Base-by-base conservation (phyloP, 1,140 invertebrate species). In the Microplitis mediator region DNA sequence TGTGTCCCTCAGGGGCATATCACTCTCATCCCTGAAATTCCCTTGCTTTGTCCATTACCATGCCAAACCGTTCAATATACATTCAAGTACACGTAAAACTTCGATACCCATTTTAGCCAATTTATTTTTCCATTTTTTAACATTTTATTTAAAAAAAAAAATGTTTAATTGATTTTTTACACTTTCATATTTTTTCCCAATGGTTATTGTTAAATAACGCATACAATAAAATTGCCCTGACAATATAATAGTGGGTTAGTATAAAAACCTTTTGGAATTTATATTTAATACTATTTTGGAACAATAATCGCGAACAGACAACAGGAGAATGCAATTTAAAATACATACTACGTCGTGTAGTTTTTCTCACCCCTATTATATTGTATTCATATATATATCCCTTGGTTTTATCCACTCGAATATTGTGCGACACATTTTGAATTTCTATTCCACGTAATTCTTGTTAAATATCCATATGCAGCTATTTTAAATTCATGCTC, bases 61-160 rank as follows among this genome's bases (percentile, higher is more conserved):
- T 69, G 67, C 34, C 67, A 69, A 69, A 69, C 65, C 36, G 54
- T 39, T 61, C 67, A 69, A 69, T 69, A 56, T n/a, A 16, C 8
- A 36, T 61, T 64, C 31, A 23, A 11, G 34, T 64, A 39, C 61
- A 61, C 14, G 32, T 61, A 3, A 14, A 14, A 14, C 23, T 56
- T 56, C n/a, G 9, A 23, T 23, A 56, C 52, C n/a, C 52, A 13
- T 35, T 52, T 34, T 11, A 54, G n/a, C 52, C 52, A 54, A 54
- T 54, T 14, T 54, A 54, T 54, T n/a, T 14, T n/a, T n/a, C 0
- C 11, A 54, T 14, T 13, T 54, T 23, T 58, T 58, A 16, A 58
- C 6, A 23, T 23, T 23, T 23, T 23, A 23, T 23, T 23, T 45
- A 45, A 45, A 45, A 45, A 45, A 9, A 5, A 45, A 9, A 9